Evolutionary conservation across 2,888 invertebrate genomes (phyloP).

Genomic region (Venustoraphidia nigricollis): DNA sequence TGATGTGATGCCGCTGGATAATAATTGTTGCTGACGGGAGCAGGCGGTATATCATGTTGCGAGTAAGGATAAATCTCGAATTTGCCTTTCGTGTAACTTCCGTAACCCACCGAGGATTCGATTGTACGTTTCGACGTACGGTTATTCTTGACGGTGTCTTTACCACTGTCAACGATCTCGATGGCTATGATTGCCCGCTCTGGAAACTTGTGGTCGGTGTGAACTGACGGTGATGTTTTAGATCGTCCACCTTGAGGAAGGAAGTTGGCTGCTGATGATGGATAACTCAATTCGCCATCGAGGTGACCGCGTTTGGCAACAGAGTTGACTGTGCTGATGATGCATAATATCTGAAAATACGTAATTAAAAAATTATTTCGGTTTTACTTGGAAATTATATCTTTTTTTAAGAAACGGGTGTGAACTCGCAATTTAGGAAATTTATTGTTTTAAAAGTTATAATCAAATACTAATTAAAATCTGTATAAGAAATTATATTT

Average conservation of each 20-base stretch:
- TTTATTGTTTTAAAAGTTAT: too few relatives aligned
- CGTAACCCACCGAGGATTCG: slow-evolving; percentile 56
- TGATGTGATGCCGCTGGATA: slow-evolving; percentile 13
- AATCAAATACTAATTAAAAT: too few relatives aligned
- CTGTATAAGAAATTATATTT: too few relatives aligned
- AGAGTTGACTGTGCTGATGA: neutral
- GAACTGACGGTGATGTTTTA: slow-evolving; percentile 2
- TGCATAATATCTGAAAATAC: neutral
- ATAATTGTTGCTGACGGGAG: neutral
- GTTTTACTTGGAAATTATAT: too few relatives aligned
- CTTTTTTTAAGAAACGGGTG: too few relatives aligned
- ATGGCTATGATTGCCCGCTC: slow-evolving; percentile 43
- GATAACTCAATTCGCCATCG: neutral
- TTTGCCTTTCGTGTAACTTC: slow-evolving; percentile 33
- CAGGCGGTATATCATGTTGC: slow-evolving; percentile 42
- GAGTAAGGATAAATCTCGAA: slow-evolving; percentile 56
- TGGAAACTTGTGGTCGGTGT: slow-evolving; percentile 11
- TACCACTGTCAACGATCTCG: slow-evolving; percentile 41
- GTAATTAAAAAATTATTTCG: too few relatives aligned
- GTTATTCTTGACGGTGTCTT: slow-evolving; percentile 22
- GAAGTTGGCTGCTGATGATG: neutral
- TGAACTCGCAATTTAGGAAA: too few relatives aligned
- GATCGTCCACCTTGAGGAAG: slow-evolving; percentile 1
- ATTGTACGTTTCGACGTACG: slow-evolving; percentile 51
- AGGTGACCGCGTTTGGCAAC: neutral